Evolutionary conservation across 1,140 invertebrate genomes (phyloP).

Genomic region (Eufriesea mexicana): DNA sequence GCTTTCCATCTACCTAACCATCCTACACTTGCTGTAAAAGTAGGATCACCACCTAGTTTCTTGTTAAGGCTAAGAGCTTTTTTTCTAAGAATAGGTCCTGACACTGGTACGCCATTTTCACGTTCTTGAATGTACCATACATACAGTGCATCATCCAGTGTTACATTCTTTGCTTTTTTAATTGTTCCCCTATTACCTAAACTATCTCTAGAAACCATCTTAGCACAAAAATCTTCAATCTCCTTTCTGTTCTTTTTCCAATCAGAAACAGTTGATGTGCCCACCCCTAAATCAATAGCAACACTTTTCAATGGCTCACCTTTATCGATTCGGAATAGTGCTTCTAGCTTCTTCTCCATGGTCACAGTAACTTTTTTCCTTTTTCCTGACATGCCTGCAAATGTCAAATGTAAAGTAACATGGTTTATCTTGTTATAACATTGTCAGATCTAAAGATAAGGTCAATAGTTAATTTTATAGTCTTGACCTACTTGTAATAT

Average conservation of each 20-base stretch:
- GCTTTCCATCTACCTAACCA: constrained; percentile 45
- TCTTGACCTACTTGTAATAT: constrained; percentile 22
- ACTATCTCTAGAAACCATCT: constrained; percentile 16
- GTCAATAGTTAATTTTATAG: neutral
- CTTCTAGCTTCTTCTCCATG: constrained; percentile 47
- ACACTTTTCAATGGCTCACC: constrained; percentile 47
- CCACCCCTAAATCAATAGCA: constrained; percentile 41
- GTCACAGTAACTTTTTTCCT: constrained; percentile 47
- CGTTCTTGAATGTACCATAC: constrained; percentile 41
- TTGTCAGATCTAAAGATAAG: neutral
- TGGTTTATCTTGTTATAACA: neutral
- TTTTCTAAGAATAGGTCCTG: constrained; percentile 41
- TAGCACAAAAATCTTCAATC: constrained; percentile 38
- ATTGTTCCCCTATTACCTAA: constrained; percentile 5
- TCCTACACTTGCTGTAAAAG: constrained; percentile 42
- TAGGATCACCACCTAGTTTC: constrained; percentile 34
- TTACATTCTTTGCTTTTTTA: constrained; percentile 34
- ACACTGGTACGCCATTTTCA: constrained; percentile 31
- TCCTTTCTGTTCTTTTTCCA: constrained; percentile 50
- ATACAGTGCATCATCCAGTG: constrained; percentile 46
- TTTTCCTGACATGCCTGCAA: constrained; percentile 41
- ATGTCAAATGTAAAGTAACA: neutral
- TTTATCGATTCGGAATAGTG: constrained; percentile 46
- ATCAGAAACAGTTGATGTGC: constrained; percentile 45
- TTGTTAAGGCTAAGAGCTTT: constrained; percentile 50